phyloP scores from a whole-genome alignment of 2,888 invertebrate genomes.

The Caenorhabditis sulstoni region DNA sequence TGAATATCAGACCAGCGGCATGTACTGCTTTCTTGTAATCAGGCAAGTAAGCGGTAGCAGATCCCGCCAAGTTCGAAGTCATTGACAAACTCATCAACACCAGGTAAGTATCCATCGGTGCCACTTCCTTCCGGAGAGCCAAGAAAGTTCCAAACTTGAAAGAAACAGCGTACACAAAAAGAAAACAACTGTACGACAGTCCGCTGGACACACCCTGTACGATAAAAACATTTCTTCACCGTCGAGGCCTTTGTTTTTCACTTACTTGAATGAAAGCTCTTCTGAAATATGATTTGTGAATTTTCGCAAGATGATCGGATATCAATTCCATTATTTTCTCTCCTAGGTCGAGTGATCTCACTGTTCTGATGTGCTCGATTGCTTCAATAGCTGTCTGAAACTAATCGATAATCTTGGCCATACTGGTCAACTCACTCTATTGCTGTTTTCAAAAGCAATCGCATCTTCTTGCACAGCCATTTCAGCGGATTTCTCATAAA shows the following conservation, averaged over 20 bases:
- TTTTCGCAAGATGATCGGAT: conserved; percentile 29
- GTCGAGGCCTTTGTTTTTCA: too few relatives aligned
- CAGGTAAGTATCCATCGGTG: conserved; percentile 47
- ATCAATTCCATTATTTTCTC: conserved; percentile 40
- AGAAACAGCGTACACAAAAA: conserved; percentile 81
- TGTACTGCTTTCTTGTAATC: conserved; percentile 81
- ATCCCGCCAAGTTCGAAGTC: conserved; percentile 81
- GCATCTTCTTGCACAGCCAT: conserved; percentile 34
- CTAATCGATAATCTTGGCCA: neutral
- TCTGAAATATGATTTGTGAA: conserved; percentile 27
- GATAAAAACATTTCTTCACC: too few relatives aligned
- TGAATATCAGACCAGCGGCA: conserved; percentile 81
- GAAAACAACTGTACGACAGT: conserved; percentile 80
- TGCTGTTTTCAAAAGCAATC: conserved; percentile 55
- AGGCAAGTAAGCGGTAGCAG: conserved; percentile 81
- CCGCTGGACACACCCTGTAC: conserved; percentile 75
- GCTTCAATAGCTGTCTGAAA: conserved; percentile 81
- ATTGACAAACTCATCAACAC: conserved; percentile 44
- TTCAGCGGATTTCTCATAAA: conserved; percentile 24
- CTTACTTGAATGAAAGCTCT: conserved; percentile 32
- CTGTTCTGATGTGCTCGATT: conserved; percentile 82
- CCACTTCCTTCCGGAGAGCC: conserved; percentile 25
- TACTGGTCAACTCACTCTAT: conserved; percentile 25
- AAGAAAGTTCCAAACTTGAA: conserved; percentile 81
- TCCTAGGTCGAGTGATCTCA: conserved; percentile 80